Evolutionary conservation across 2,888 invertebrate genomes (phyloP), one percentile per base, ranked within the genome.

Genomic region (Quadriops clusia): DNA sequence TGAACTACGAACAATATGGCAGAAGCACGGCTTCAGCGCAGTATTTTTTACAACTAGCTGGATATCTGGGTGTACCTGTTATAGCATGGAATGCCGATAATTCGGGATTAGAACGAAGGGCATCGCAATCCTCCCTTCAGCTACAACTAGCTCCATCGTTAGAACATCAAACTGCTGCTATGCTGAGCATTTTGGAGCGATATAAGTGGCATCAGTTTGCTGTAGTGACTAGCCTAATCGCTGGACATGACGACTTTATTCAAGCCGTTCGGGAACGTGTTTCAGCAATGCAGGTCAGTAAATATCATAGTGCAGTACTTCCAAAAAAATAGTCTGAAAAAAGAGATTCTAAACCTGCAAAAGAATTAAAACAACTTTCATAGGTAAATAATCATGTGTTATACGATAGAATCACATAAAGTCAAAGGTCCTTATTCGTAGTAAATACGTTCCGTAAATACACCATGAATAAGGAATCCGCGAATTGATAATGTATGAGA

Each of bases 21-120:
- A 74, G 87, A 40, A 87, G 87, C 61, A 90, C 90, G 36, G 90
- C 90, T 45, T 87, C 90, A 42, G 87, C 89, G 35, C 90, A 91
- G 61, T 91, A 91, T 65, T 87, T 91, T 61, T 72, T 91, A 43
- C 90, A 91, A 66, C 69, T 91, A 51, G 87, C 90, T 44, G 89
- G 87, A 34, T 91, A 91, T 64, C 70, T 93, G 49, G 93, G 91
- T 43, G 90, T 94, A 55, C 94, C 94, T 47, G 90, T 94, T 30
- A 89, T 94, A 47, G 89, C 90, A 5, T 95, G 94, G 94, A 94
- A 94, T 63, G 91, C 93, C 5, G 94, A 95, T 61, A 94, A 94
- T 63, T 89, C 93, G 21, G 94, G 91, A 20, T 70, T 91, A 35
- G 75, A 61, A 42, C 45, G 61, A 13, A 45, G 61, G 22, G 85